These are phyloP conservation scores for Ormyrus pomaceus DNA, from an alignment of 2,888 invertebrate species.

Conservation along the genomic window DNA sequence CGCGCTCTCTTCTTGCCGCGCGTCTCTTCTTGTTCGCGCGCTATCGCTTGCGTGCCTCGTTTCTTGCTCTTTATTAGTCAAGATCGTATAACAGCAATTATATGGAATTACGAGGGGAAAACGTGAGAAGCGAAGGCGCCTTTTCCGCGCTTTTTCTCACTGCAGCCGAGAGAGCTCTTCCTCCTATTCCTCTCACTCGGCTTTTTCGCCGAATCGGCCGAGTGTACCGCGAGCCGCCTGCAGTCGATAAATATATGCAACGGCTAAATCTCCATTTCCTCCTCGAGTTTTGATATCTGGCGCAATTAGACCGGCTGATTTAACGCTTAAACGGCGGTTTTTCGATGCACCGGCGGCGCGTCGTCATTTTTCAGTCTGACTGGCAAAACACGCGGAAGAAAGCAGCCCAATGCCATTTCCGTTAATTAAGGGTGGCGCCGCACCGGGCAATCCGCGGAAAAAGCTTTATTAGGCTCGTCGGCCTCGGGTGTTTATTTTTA, in stretches of 20 bases:
- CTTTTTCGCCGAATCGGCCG: background rate
- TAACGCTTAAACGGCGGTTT: no score
- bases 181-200: background rate
- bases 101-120: slow-evolving; percentile 59
- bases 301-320: no score
- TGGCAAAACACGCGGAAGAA: no score
- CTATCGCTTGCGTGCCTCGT: slow-evolving; percentile 50
- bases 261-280: background rate
- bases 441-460: background rate
- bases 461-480: background rate
- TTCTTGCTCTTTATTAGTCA: slow-evolving; percentile 65
- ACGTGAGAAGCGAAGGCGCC: slow-evolving; percentile 42
- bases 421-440: background rate
- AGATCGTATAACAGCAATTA: slow-evolving; percentile 66
- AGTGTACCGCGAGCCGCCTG: background rate
- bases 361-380: background rate
- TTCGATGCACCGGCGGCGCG: background rate
- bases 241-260: background rate
- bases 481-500: no score
- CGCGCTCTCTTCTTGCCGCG: background rate
- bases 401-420: background rate
- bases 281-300: background rate
- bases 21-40: background rate
- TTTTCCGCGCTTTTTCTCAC: slow-evolving; percentile 31
- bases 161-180: background rate